Percentiles rank a stretch among this genome's conserved stretches.
Evolutionary conservation across 2,113 vertebrate species (phyloP).

Genomic region (Meles meles): DNA sequence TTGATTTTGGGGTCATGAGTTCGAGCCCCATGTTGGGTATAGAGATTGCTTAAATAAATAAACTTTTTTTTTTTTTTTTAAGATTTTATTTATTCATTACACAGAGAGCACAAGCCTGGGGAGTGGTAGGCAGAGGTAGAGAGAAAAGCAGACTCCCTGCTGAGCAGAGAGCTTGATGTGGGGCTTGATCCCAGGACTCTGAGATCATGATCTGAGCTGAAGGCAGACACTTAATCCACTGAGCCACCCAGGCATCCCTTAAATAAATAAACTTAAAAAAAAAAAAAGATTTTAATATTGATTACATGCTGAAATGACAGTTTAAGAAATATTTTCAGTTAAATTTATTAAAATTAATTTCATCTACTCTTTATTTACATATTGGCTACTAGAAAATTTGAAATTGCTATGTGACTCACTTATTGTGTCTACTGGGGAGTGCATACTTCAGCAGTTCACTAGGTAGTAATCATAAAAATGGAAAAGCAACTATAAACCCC

Average conservation of each 20-base stretch:
- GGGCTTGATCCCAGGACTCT: too few relatives aligned
- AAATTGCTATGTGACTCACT: neutral
- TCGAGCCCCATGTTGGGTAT: neutral
- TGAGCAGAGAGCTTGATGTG: too few relatives aligned
- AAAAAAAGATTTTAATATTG: neutral
- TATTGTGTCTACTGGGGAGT: neutral
- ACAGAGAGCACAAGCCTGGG: too few relatives aligned
- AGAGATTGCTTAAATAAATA: neutral
- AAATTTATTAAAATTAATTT: conserved; percentile 26
- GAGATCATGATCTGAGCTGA: too few relatives aligned
- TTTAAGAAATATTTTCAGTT: neutral
- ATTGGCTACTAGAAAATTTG: neutral
- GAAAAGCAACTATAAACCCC: neutral
- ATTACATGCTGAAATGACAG: neutral
- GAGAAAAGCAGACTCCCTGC: too few relatives aligned
- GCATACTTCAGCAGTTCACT: neutral
- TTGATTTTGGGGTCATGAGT: neutral
- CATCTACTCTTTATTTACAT: neutral
- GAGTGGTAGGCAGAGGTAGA: too few relatives aligned
- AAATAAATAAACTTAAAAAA: neutral
- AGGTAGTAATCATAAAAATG: neutral
- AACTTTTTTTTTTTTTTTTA: neutral
- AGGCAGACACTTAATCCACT: too few relatives aligned
- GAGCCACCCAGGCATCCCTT: too few relatives aligned
- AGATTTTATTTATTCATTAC: too few relatives aligned